These are phyloP conservation scores for Callinectes sapidus DNA, from an alignment of 2,888 invertebrate genomes.

Conservation along the genomic window DNA sequence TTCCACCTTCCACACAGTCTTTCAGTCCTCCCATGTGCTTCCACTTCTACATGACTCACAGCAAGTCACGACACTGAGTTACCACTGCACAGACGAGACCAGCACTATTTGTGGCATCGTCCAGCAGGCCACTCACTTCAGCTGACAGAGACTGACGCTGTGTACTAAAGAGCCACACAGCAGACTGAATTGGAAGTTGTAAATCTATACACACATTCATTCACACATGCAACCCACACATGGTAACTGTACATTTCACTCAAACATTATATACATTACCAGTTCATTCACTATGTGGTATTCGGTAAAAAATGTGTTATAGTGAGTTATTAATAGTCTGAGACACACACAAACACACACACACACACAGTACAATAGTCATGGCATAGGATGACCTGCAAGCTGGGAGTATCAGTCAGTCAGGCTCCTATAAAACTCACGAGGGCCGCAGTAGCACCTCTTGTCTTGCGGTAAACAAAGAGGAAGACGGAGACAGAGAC, in stretches of 20 bases:
- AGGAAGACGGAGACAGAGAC: background rate
- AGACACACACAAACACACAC: constrained; percentile 16
- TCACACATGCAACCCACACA: constrained; percentile 6
- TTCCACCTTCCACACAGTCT: background rate
- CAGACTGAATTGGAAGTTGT: background rate
- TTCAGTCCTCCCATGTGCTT: background rate
- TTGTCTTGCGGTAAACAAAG: background rate
- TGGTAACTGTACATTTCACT: background rate
- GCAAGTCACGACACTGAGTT: background rate
- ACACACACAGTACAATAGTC: background rate
- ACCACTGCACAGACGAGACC: background rate
- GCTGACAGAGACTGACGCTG: background rate
- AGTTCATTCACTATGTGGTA: background rate
- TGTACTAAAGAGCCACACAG: background rate
- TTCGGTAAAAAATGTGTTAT: background rate
- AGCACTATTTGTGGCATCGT: background rate
- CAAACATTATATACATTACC: background rate
- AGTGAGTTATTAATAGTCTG: background rate
- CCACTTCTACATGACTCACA: background rate
- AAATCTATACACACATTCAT: background rate
- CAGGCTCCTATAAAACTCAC: background rate
- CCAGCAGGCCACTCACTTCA: background rate
- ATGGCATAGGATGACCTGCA: background rate
- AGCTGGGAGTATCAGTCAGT: background rate
- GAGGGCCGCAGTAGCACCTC: background rate